These are phyloP conservation scores for Lepidochitona cinerea DNA, from an alignment of 2,888 invertebrate genomes.

Conservation along the genomic window DNA sequence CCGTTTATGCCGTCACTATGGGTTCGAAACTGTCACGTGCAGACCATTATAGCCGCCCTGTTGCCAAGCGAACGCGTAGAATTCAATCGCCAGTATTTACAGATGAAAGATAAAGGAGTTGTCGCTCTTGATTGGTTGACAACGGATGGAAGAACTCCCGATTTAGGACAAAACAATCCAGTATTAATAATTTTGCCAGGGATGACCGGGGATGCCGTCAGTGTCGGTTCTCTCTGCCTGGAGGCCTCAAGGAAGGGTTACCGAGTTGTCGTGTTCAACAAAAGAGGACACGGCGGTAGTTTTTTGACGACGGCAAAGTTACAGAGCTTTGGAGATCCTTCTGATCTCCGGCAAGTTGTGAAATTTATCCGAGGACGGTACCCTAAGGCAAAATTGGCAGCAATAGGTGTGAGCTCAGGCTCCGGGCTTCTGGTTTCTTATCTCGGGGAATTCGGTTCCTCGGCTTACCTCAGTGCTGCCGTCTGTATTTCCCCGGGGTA, in stretches of 20 bases:
- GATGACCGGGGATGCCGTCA: conserved; percentile 44
- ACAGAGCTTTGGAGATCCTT: conserved; percentile 57
- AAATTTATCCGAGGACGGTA: conserved; percentile 49
- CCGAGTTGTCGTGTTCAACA: conserved; percentile 59
- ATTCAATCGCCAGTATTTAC: conserved; percentile 55
- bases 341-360: conserved; percentile 58
- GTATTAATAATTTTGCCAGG: conserved; percentile 57
- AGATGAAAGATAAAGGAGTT: conserved; percentile 59
- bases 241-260: conserved; percentile 48
- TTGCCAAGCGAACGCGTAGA: conserved; percentile 32
- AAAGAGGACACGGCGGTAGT: conserved; percentile 55
- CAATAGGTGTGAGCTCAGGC: conserved; percentile 56
- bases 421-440: conserved; percentile 58
- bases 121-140: conserved; percentile 62
- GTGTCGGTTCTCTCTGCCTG: conserved; percentile 40
- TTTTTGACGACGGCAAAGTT: conserved; percentile 58
- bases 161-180: conserved; percentile 19
- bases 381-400: conserved; percentile 47
- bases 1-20: conserved; percentile 52
- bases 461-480: conserved; percentile 49
- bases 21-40: conserved; percentile 54
- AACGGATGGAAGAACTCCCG: conserved; percentile 3
- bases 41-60: conserved; percentile 46
- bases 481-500: conserved; percentile 57
- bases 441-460: conserved; percentile 64